Base-by-base conservation (phyloP, 2,797 vertebrate species). In the Sebastes vulpes region DNA sequence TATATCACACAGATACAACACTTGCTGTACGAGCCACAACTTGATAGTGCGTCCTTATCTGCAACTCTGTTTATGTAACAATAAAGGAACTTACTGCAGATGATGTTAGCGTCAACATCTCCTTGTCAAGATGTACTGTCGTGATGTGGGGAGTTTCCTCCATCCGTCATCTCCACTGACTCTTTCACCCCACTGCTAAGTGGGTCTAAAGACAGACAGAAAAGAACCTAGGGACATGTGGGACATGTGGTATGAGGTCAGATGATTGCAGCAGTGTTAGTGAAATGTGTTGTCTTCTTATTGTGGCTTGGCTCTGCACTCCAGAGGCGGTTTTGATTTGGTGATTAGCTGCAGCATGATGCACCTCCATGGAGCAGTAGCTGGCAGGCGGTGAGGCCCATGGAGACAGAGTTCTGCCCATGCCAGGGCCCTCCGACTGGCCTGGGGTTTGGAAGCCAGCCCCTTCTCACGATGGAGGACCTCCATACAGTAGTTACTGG, bases 401-500 rank as follows among this genome's bases (percentile, higher is more conserved):
- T 82, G 83, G 84, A 91, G 91, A 91, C 91, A 83, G 72, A 85
- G 81, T 86, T 91, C 90, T 93, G 88, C 88, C 88, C 85, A 86
- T 90, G 82, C 82, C 80, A 83, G 67, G 77, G 77, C 73, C 65
- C 77, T 83, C 72, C 20, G 69, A 79, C 86, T 88, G 82, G 84
- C 72, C 79, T 83, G 77, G 64, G 88, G 77, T 91, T 87, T 93
- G 88, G 86, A 94, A 77, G 42, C 60, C 67, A 74, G 79, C 82
- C 91, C 60, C 50, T 60, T 82, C 58, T 85, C 78, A 70, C 69
- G 72, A 50, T 67, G 18, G 70, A 86, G 71, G 73, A 78, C 79
- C 65, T 87, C 76, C 79, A 83, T 50, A 46, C 16, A 46, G 42
- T 46, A 75, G 65, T 81, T 83, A 64, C 79, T 91, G 56, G 71